Percentiles rank a stretch among this genome's conserved stretches.
Evolutionary conservation across 2,797 vertebrate species (phyloP).

Genomic region (Spinus pinus): DNA sequence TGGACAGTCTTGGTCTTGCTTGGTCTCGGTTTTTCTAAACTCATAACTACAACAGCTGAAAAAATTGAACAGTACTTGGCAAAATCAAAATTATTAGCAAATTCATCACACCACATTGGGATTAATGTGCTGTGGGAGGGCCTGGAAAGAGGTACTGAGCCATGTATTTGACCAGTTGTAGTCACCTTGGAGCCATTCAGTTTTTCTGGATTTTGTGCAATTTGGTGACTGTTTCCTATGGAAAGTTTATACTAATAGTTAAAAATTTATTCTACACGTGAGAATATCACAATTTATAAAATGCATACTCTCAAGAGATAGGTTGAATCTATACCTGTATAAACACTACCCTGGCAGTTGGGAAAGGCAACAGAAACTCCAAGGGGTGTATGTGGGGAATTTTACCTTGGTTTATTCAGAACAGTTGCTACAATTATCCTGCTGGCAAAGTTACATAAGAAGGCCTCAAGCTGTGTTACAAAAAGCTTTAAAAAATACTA

Average conservation of each 20-base stretch:
- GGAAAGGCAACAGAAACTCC: neutral
- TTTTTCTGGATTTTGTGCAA: neutral
- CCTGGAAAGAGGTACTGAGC: neutral
- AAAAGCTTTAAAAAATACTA: neutral
- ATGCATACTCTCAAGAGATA: neutral
- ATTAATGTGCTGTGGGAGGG: neutral
- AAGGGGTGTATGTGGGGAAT: neutral
- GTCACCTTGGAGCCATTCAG: neutral
- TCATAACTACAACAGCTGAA: neutral
- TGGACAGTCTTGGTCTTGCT: neutral
- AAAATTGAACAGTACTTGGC: slow-evolving; percentile 5
- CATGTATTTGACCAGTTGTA: neutral
- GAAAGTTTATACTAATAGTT: neutral
- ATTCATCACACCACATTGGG: neutral
- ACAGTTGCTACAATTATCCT: neutral
- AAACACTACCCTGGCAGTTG: neutral
- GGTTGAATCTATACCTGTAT: neutral
- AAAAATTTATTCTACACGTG: neutral
- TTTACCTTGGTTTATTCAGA: neutral
- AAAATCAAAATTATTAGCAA: slow-evolving; percentile 7
- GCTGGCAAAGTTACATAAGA: neutral
- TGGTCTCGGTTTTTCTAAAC: neutral
- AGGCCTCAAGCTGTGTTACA: neutral
- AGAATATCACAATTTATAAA: neutral
- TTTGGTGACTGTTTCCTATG: neutral